Evolutionary conservation across 2,113 vertebrate species (phyloP).

Genomic region (Calidris pygmaea): DNA sequence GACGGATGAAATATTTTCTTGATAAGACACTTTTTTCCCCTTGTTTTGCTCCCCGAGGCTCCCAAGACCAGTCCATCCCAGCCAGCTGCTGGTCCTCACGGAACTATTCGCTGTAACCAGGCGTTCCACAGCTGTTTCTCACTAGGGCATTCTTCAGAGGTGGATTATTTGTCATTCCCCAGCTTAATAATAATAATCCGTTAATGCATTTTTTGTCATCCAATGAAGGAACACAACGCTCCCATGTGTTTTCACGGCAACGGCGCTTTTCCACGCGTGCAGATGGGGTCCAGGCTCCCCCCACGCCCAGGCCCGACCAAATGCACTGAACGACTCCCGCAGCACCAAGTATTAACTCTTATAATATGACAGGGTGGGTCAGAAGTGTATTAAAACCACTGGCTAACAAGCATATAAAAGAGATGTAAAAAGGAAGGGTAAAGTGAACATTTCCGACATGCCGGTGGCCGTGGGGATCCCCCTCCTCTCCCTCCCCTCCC

Average conservation of each 20-base stretch:
- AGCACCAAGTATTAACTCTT: not conserved
- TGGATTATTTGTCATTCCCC: constrained; percentile 1
- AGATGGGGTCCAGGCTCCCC: not conserved
- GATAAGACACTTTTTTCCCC: not conserved
- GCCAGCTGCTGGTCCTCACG: not conserved
- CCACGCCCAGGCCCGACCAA: rapidly evolving
- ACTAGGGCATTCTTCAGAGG: not conserved
- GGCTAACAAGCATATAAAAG: not conserved
- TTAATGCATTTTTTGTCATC: not conserved
- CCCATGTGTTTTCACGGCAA: not conserved
- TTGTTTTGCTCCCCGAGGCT: not conserved
- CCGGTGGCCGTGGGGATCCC: not conserved
- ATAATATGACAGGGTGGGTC: not conserved
- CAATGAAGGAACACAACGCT: not conserved
- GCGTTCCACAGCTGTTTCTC: not conserved
- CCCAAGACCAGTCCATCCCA: not conserved
- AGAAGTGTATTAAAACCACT: not conserved
- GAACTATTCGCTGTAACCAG: not conserved
- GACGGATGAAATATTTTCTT: not conserved
- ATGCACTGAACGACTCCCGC: not conserved
- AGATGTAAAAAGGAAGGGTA: not conserved
- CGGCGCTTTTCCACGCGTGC: rapidly evolving
- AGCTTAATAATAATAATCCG: not conserved
- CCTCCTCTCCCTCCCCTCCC: too few species aligned
- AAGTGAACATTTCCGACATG: not conserved